Base-by-base conservation (phyloP, 1,140 invertebrate genomes). In the Saccostrea echinata region DNA sequence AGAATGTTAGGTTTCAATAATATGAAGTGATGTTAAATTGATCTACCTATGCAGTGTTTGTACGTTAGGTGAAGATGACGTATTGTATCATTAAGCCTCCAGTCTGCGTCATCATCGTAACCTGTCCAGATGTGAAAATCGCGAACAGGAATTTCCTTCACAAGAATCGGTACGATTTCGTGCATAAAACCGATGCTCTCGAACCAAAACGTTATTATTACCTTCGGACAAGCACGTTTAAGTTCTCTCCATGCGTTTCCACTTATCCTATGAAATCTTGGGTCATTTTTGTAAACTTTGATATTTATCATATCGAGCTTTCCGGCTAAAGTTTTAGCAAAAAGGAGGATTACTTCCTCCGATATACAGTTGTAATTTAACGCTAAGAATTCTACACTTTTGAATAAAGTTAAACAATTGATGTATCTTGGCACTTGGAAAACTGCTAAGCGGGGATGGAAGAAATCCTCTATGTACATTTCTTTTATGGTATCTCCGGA, bases 281-380 rank as follows among this genome's bases (percentile, higher is more conserved):
- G 90, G 52, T 91, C 88, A 52, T 64, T 87, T 35, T 81, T 84
- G 86, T 86, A 88, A 18, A 91, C 90, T 80, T 90, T 91, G 8
- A 89, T 83, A 55, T 88, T 91, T 57, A 91, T 81, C 68, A 53
- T 86, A 53, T 87, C 86, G 35, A 91, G 82, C 85, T 89, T 91
- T 30, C 89, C 89, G 33, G 55, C 64, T 13, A 90, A 64, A 68
- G 82, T 90, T 87, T 87, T 90, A 1, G 89, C 84, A 71, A 91
- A 86, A 16, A 83, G 86, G 43, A 90, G 61, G 27, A 91, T 81
- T 8, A 91, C 88, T 52, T 90, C 89, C 43, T 90, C 90, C 0
- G 90, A 91, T 35, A 91, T 55, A 52, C 89, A 90, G 27, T 89
- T 90, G 27, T 91, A 91, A 80, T 91, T 91, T n/a, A 91, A 33